Evolutionary conservation across 2,113 vertebrate species (phyloP).

Genomic region (Pogona vitticeps): DNA sequence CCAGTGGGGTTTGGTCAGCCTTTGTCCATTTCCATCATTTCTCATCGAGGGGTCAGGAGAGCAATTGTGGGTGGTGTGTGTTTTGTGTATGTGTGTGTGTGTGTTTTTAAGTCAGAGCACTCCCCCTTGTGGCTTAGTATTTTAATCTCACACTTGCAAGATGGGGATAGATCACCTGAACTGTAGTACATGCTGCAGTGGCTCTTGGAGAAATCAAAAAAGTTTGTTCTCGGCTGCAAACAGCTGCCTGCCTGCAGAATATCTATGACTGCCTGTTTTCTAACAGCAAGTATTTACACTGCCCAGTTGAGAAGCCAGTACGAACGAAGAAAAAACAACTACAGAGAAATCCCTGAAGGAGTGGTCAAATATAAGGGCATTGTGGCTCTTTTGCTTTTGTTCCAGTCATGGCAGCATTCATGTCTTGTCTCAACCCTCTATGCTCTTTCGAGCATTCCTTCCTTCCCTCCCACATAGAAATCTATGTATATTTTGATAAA

Average conservation of each 20-base stretch:
- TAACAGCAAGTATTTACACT: not conserved
- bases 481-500: too few relatives aligned
- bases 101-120: slow-evolving; percentile 54
- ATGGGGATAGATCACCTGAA: not conserved
- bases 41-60: slow-evolving; percentile 42
- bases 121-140: slow-evolving; percentile 49
- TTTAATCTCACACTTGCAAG: not conserved
- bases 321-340: too few relatives aligned
- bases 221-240: slow-evolving; percentile 16
- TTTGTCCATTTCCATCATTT: slow-evolving; percentile 44
- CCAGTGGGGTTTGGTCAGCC: slow-evolving; percentile 59
- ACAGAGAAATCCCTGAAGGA: not conserved
- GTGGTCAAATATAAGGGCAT: not conserved
- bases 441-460: too few relatives aligned
- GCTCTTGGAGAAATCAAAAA: not conserved
- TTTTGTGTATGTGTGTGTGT: too few relatives aligned
- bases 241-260: not conserved
- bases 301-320: not conserved
- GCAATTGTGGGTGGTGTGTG: not conserved
- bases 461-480: too few relatives aligned
- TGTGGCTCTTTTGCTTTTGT: not conserved
- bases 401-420: too few relatives aligned
- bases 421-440: too few relatives aligned
- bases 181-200: too few relatives aligned
- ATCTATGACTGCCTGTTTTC: too few relatives aligned